Conservation (phyloP, 1,140 invertebrate genomes). For the Drosophila quadrilineata region DNA sequence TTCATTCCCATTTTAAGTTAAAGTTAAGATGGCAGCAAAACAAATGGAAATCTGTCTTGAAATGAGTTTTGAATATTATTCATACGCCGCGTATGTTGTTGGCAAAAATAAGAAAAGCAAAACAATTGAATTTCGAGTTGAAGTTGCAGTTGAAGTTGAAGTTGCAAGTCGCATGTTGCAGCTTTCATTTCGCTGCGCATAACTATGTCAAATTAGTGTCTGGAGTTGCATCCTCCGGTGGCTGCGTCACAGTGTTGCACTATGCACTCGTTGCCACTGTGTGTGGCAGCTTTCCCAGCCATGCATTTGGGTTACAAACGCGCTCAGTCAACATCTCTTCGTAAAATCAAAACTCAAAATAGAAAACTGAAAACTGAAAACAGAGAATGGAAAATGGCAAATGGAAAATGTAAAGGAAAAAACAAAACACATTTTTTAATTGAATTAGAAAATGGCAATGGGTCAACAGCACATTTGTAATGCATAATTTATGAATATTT, state of each 20-base stretch:
- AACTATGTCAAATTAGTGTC: conserved; percentile 80
- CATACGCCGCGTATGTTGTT: conserved; percentile 63
- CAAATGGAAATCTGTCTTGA: too few relatives aligned
- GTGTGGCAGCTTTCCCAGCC: conserved; percentile 60
- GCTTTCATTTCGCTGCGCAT: conserved; percentile 75
- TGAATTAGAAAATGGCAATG: conserved; percentile 81
- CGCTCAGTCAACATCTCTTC: conserved; percentile 7
- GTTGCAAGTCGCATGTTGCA: conserved; percentile 26
- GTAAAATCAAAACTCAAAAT: too few relatives aligned
- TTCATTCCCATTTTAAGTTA: too few relatives aligned
- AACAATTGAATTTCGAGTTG: too few relatives aligned
- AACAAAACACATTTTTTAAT: conserved; percentile 73
- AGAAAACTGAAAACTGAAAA: too few relatives aligned
- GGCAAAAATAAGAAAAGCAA: too few relatives aligned
- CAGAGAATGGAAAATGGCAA: too few relatives aligned
- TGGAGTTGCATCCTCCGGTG: conserved; percentile 17
- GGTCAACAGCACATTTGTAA: conserved; percentile 80
- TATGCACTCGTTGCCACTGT: neutral
- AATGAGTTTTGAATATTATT: conserved; percentile 77
- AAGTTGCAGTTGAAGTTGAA: conserved; percentile 17
- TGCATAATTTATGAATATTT: conserved; percentile 68
- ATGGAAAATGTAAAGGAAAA: conserved; percentile 73
- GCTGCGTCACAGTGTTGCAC: conserved; percentile 2
- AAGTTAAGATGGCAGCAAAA: neutral
- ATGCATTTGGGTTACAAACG: conserved; percentile 46